phyloP scores from a whole-genome alignment of 1,140 invertebrate species.

The Catajapyx aquilonaris region DNA sequence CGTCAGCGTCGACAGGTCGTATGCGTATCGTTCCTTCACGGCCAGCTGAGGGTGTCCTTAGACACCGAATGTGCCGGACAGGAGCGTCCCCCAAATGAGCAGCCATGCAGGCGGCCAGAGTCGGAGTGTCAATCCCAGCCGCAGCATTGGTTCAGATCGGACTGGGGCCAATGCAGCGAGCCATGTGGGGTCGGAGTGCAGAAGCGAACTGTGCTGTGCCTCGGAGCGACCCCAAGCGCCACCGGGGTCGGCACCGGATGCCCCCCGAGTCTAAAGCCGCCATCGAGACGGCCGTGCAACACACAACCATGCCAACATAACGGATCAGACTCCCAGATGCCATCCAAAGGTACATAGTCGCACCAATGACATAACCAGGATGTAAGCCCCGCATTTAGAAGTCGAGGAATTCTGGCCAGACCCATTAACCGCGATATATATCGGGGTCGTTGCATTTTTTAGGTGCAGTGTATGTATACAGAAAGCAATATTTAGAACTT shows the following conservation, averaged over 20 bases:
- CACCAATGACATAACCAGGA: too few species aligned
- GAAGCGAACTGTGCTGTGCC: slow-evolving; percentile 29
- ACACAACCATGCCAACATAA: slow-evolving; percentile 34
- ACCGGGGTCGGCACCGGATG: slow-evolving; percentile 24
- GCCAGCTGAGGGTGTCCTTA: slow-evolving; percentile 15
- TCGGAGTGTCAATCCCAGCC: slow-evolving; percentile 27
- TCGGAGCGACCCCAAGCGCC: too few species aligned
- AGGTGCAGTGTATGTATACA: too few species aligned
- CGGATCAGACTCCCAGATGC: too few species aligned
- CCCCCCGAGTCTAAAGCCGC: slow-evolving; percentile 28
- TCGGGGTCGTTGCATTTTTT: too few species aligned
- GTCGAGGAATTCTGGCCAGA: too few species aligned
- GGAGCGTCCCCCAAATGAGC: slow-evolving; percentile 20
- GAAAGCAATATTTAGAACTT: too few species aligned
- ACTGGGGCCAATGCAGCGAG: slow-evolving; percentile 33
- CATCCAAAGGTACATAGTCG: too few species aligned
- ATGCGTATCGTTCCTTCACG: slow-evolving; percentile 29
- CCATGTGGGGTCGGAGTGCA: slow-evolving; percentile 37
- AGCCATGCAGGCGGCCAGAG: too few species aligned
- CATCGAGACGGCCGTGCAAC: slow-evolving; percentile 33
- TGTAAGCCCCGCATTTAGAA: too few species aligned
- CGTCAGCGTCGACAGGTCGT: slow-evolving; percentile 30
- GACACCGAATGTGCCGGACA: slow-evolving; percentile 23
- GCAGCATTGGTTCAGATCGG: slow-evolving; percentile 34
- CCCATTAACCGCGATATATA: too few species aligned